phyloP scores from a whole-genome alignment of 2,888 invertebrate species.

The Noctua comes region DNA sequence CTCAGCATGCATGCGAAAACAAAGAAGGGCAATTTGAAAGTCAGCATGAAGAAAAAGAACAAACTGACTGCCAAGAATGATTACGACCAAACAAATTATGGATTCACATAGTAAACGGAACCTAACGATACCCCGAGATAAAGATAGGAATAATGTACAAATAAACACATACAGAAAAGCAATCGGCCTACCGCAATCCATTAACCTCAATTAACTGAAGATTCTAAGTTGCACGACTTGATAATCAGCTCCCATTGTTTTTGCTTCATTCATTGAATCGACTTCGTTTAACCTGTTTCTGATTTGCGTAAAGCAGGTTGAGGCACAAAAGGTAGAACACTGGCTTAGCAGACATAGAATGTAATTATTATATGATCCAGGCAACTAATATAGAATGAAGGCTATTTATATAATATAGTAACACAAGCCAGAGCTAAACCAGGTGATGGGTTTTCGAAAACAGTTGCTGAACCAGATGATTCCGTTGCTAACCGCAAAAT shows the following conservation, averaged over 20 bases:
- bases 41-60: not conserved
- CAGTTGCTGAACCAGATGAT: not conserved
- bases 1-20: not conserved
- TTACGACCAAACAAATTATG: not conserved
- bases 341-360: constrained; percentile 1
- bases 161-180: constrained; percentile 24
- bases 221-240: constrained; percentile 43
- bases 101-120: constrained; percentile 15
- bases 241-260: constrained; percentile 51
- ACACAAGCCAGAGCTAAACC: not conserved
- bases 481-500: not conserved
- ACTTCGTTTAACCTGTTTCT: constrained; percentile 39
- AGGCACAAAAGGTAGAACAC: not conserved
- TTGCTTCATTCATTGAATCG: constrained; percentile 47
- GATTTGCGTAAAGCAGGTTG: constrained; percentile 39
- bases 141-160: constrained; percentile 28
- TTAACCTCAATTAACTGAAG: constrained; percentile 50
- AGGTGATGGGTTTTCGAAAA: not conserved
- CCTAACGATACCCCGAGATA: constrained; percentile 19
- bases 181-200: constrained; percentile 40
- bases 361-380: not conserved
- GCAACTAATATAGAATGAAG: not conserved
- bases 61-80: not conserved
- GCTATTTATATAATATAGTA: not conserved
- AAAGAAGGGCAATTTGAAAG: constrained; percentile 14